Conservation (phyloP, 2,797 vertebrate genomes). For the Geotrypetes seraphini region DNA sequence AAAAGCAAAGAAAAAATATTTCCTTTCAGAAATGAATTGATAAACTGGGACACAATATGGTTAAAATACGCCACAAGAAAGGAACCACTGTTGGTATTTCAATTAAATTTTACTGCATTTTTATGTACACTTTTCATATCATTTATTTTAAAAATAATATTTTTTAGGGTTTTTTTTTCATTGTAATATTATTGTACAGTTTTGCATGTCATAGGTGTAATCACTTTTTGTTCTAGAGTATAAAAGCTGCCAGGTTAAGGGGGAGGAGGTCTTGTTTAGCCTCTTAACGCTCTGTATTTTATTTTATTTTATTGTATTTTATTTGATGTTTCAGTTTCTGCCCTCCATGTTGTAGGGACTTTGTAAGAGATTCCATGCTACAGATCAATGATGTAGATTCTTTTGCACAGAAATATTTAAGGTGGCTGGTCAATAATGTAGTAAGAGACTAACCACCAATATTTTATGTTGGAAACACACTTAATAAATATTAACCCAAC, state of each 20-base stretch:
- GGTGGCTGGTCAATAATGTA: conserved; percentile 74
- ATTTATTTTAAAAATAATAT: conserved; percentile 58
- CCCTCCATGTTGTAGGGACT: conserved; percentile 71
- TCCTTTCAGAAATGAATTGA: too few species aligned
- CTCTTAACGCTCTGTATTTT: conserved; percentile 52
- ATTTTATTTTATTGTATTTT: conserved; percentile 53
- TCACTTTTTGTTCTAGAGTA: conserved; percentile 67
- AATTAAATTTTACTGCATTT: conserved; percentile 70
- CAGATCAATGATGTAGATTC: conserved; percentile 76
- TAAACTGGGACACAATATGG: too few species aligned
- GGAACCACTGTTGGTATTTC: conserved; percentile 57
- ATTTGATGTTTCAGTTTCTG: conserved; percentile 60
- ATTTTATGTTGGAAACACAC: conserved; percentile 77
- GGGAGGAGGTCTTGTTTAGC: conserved; percentile 50
- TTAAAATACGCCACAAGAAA: conserved; percentile 23
- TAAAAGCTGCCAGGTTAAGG: conserved; percentile 52
- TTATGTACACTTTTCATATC: conserved; percentile 79
- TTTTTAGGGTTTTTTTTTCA: conserved; percentile 65
- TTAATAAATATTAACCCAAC: conserved; percentile 86
- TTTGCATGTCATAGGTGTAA: conserved; percentile 94
- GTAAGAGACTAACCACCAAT: conserved; percentile 73
- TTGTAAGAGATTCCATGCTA: conserved; percentile 80
- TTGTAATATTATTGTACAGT: conserved; percentile 97
- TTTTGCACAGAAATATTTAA: conserved; percentile 97
- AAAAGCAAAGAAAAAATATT: not conserved